A percentile compares a stretch with the other conserved stretches of the same genome.
phyloP scores from a whole-genome alignment of 1,140 invertebrate genomes.

The Heliothis subflexa region DNA sequence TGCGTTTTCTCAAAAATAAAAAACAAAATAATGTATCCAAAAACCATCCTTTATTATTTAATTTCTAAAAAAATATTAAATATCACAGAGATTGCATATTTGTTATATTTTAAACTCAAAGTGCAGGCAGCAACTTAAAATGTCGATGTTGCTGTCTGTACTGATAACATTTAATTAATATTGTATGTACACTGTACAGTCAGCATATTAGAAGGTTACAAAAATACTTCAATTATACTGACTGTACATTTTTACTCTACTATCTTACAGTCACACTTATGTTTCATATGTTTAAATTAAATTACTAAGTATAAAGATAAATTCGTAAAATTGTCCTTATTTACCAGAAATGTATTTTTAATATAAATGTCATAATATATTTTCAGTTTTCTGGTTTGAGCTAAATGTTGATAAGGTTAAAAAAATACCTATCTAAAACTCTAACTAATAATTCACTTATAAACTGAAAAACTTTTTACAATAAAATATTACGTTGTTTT shows the following conservation, averaged over 20 bases:
- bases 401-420: not conserved
- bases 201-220: not conserved
- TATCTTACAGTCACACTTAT: no score
- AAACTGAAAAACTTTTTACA: not conserved
- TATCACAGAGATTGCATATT: conserved; percentile 52
- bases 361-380: no score
- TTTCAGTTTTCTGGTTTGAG: no score
- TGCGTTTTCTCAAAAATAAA: no score
- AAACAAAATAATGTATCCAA: conserved; percentile 45
- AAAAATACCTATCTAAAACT: not conserved
- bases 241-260: not conserved
- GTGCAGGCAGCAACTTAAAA: not conserved
- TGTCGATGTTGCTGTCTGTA: conserved; percentile 15
- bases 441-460: conserved; percentile 1
- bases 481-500: no score
- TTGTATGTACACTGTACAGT: conserved; percentile 1
- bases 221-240: not conserved
- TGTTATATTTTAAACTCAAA: conserved; percentile 32
- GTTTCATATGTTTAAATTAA: no score
- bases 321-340: no score
- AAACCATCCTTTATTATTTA: conserved; percentile 53
- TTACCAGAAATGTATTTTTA: no score
- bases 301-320: no score
- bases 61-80: conserved; percentile 51
- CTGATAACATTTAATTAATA: conserved; percentile 9